Evolutionary conservation across 2,113 vertebrate species (phyloP).

Genomic region (Xiphophorus maculatus): DNA sequence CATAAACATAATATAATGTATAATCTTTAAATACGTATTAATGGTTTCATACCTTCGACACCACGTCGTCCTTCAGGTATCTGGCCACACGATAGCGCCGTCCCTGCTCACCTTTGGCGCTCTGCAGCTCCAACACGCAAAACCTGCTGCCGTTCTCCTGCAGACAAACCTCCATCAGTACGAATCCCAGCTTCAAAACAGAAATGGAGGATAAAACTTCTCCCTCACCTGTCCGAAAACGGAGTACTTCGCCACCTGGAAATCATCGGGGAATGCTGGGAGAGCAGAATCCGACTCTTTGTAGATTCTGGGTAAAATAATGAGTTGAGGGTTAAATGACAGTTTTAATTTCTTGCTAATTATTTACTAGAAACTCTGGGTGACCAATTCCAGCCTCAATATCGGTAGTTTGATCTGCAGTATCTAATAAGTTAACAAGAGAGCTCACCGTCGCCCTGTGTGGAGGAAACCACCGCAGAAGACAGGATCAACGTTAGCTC

Average conservation of each 20-base stretch:
- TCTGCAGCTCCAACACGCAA: conserved; percentile 82
- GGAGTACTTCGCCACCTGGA: conserved; percentile 86
- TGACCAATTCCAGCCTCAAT: too few relatives aligned
- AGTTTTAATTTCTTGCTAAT: neutral
- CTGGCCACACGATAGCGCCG: conserved; percentile 73
- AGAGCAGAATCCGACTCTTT: conserved; percentile 58
- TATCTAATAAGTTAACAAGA: too few relatives aligned
- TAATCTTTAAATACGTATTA: too few relatives aligned
- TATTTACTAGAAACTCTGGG: too few relatives aligned
- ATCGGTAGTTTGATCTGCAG: too few relatives aligned
- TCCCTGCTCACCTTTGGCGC: conserved; percentile 41
- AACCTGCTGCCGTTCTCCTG: conserved; percentile 44
- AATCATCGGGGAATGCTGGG: conserved; percentile 73
- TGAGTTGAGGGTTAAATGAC: neutral
- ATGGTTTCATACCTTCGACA: conserved; percentile 15
- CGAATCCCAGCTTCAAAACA: neutral
- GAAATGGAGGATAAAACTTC: neutral
- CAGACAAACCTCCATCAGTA: neutral
- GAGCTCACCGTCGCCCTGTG: too few relatives aligned
- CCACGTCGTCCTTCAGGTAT: conserved; percentile 41
- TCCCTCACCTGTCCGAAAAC: conserved; percentile 80
- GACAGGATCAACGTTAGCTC: too few relatives aligned
- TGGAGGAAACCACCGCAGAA: too few relatives aligned
- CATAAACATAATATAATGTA: too few relatives aligned
- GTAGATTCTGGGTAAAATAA: conserved; percentile 71